A percentile compares a stretch with the other conserved stretches of the same genome.
These are phyloP conservation scores for Aphelocoma californica DNA, from an alignment of 2,797 vertebrate species.

Conservation along the genomic window DNA sequence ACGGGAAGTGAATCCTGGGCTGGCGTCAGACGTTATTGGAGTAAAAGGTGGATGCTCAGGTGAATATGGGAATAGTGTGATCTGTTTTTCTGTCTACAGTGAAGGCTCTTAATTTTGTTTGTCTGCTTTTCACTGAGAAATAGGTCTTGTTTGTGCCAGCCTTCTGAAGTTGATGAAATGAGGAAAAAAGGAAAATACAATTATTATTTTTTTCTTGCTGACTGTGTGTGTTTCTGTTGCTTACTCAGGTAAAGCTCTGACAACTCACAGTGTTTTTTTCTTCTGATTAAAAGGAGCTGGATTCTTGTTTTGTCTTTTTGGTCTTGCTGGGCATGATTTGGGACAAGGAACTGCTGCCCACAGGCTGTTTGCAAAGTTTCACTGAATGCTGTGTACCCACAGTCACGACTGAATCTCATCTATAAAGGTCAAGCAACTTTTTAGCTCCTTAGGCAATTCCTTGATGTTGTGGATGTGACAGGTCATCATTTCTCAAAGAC, in stretches of 20 bases:
- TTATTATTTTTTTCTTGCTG: slow-evolving; percentile 37
- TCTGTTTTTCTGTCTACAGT: neutral
- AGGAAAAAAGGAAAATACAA: neutral
- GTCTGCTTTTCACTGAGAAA: slow-evolving; percentile 30
- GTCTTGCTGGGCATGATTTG: slow-evolving; percentile 40
- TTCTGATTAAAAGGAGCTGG: slow-evolving; percentile 23
- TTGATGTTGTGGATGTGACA: slow-evolving; percentile 20
- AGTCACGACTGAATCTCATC: slow-evolving; percentile 10
- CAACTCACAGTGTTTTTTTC: slow-evolving; percentile 28
- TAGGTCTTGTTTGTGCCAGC: slow-evolving; percentile 23
- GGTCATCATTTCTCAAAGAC: neutral
- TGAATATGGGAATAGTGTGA: neutral
- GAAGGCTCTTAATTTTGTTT: slow-evolving; percentile 20
- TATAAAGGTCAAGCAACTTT: slow-evolving; percentile 18
- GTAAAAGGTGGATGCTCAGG: neutral
- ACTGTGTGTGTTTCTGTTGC: slow-evolving; percentile 42
- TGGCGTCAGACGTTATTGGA: neutral
- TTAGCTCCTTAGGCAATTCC: slow-evolving; percentile 31
- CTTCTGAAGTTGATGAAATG: slow-evolving; percentile 37
- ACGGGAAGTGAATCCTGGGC: neutral
- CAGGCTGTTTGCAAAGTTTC: slow-evolving; percentile 28
- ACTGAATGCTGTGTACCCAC: neutral
- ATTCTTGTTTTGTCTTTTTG: slow-evolving; percentile 25
- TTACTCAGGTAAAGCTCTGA: slow-evolving; percentile 44
- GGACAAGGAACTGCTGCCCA: slow-evolving; percentile 18